Evolutionary conservation across 2,797 vertebrate species (phyloP).

Genomic region (Crenuchus spilurus): DNA sequence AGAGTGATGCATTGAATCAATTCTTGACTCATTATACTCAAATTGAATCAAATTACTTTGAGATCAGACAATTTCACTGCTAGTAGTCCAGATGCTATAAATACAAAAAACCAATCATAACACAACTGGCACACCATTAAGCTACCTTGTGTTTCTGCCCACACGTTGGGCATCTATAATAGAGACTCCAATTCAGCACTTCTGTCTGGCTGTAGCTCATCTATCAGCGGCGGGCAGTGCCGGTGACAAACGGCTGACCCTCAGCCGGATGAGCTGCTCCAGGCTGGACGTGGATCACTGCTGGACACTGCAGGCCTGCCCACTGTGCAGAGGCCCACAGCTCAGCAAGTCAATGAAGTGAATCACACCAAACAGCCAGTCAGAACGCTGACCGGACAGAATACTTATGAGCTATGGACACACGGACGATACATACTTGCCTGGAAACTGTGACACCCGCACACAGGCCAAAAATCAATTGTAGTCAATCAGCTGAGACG

Average conservation of each 20-base stretch:
- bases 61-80: too few relatives aligned
- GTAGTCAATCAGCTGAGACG: too few relatives aligned
- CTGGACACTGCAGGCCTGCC: conserved; percentile 25
- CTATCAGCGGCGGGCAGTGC: conserved; percentile 30
- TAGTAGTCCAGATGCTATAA: too few relatives aligned
- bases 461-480: too few relatives aligned
- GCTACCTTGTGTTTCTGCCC: not conserved
- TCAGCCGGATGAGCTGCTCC: conserved; percentile 28
- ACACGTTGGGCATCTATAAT: not conserved
- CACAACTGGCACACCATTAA: not conserved
- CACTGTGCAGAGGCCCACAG: conserved; percentile 23
- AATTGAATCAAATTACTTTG: too few relatives aligned
- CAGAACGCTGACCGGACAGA: conserved; percentile 46
- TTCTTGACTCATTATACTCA: too few relatives aligned
- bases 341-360: conserved; percentile 29
- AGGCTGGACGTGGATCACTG: conserved; percentile 38
- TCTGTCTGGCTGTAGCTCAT: conserved; percentile 35
- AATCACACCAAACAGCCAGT: conserved; percentile 18
- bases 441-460: not conserved
- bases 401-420: conserved; percentile 33
- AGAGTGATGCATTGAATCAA: too few relatives aligned
- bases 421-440: not conserved
- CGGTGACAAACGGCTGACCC: conserved; percentile 43
- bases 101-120: not conserved
- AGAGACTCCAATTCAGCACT: conserved; percentile 44